Evolutionary conservation across 2,113 vertebrate genomes (phyloP).

Genomic region (Vombatus ursinus): DNA sequence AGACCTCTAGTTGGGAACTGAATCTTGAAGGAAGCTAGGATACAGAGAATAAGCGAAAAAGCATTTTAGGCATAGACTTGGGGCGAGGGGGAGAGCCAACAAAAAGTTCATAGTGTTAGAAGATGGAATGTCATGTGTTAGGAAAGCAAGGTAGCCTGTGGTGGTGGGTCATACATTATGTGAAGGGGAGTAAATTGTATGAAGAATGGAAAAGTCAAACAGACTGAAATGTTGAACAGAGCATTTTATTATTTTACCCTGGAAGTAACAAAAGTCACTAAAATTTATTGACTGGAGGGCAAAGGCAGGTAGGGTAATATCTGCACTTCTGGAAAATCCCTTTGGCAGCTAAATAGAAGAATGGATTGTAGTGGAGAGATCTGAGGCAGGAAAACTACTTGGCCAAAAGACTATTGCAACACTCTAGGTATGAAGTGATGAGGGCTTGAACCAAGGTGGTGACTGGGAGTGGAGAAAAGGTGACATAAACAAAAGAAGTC

Average conservation of each 20-base stretch:
- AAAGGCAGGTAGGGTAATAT: background rate
- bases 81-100: background rate
- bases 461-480: background rate
- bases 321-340: background rate
- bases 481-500: background rate
- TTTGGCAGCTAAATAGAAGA: background rate
- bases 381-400: no score
- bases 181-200: background rate
- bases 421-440: background rate
- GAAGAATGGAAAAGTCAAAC: background rate
- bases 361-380: no score
- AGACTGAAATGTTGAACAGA: background rate
- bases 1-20: background rate
- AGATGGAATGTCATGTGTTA: background rate
- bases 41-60: background rate
- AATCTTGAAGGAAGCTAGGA: background rate
- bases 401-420: background rate
- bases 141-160: background rate
- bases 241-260: background rate
- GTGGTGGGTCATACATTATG: background rate
- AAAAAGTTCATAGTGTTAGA: background rate
- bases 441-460: background rate
- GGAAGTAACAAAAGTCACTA: background rate
- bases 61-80: background rate
- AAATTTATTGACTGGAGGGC: background rate